A percentile compares a stretch with the other conserved stretches of the same genome.
Evolutionary conservation across 2,888 invertebrate genomes (phyloP).

Genomic region (Trichacis sp.): DNA sequence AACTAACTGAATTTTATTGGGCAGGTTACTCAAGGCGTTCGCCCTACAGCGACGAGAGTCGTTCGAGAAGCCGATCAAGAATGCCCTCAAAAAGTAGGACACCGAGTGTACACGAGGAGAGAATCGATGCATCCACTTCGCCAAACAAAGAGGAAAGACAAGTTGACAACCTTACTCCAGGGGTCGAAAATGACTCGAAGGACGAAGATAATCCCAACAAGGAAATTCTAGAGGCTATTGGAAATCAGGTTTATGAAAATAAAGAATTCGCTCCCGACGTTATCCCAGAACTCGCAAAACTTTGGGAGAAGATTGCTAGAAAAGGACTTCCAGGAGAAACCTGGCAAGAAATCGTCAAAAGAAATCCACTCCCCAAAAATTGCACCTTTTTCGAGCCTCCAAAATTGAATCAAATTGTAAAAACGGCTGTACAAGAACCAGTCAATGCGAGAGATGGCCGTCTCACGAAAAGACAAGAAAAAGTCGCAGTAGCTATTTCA

Average conservation of each 20-base stretch:
- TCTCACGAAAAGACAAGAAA: slow-evolving; percentile 16
- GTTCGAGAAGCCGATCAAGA: no score
- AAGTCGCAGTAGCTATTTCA: slow-evolving; percentile 15
- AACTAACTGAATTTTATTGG: no score
- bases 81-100: no score
- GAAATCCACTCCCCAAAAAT: neutral
- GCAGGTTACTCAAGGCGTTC: no score
- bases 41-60: no score
- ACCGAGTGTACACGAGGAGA: no score
- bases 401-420: slow-evolving; percentile 10
- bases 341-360: slow-evolving; percentile 46
- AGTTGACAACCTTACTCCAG: no score
- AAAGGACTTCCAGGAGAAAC: slow-evolving; percentile 49
- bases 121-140: no score
- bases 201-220: no score
- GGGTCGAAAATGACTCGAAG: no score
- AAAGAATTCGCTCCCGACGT: slow-evolving; percentile 7
- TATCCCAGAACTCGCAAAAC: slow-evolving; percentile 2
- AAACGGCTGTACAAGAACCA: neutral
- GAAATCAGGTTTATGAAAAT: neutral
- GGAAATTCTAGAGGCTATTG: slow-evolving; percentile 8
- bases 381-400: slow-evolving; percentile 10
- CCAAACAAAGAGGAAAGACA: no score
- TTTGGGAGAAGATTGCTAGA: slow-evolving; percentile 5
- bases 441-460: slow-evolving; percentile 14